Evolutionary conservation across 1,140 invertebrate species (phyloP).

Genomic region (Planococcus citri): DNA sequence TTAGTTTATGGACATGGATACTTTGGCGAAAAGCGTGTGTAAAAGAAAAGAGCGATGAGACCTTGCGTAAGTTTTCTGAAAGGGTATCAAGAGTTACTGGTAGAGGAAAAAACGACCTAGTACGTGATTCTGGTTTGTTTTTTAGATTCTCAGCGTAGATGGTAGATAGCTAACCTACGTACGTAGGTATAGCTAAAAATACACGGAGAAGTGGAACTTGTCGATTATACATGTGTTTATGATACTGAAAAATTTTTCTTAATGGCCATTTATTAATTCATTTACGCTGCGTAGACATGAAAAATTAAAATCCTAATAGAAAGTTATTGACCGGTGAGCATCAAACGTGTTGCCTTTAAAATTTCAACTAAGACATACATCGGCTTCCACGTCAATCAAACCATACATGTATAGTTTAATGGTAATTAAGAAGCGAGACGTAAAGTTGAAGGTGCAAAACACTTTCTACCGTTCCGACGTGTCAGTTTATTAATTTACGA

Average conservation of each 20-base stretch:
- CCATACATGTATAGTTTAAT: neutral
- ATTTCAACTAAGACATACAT: neutral
- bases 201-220: no score
- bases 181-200: no score
- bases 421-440: neutral
- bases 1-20: no score
- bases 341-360: neutral
- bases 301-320: constrained; percentile 2
- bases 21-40: no score
- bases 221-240: neutral
- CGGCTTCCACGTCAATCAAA: neutral
- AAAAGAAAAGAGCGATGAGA: no score
- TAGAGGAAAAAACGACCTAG: no score
- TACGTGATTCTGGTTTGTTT: no score
- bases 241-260: neutral
- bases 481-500: neutral
- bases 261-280: neutral
- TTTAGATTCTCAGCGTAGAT: no score
- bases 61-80: no score
- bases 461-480: neutral
- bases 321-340: neutral
- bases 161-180: no score
- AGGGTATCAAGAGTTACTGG: no score
- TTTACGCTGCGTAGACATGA: neutral
- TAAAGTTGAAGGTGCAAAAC: neutral